phyloP scores from a whole-genome alignment of 2,113 vertebrate species.

The Grammomys dolichurus region DNA sequence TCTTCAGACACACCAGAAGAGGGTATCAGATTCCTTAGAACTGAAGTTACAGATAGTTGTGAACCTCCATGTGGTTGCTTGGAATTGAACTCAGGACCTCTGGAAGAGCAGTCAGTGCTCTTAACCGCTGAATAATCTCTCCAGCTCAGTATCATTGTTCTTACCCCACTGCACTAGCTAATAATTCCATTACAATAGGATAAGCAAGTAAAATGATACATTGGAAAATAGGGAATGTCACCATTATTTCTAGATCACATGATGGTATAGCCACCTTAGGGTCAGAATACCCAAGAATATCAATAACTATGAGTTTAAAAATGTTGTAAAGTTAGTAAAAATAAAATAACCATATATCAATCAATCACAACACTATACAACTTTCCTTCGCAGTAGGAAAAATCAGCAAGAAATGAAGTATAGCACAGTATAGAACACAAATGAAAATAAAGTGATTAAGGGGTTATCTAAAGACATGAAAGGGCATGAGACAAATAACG shows the following conservation, averaged over 20 bases:
- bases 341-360: neutral
- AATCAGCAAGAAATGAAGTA: conserved; percentile 7
- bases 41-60: no score
- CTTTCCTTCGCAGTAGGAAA: neutral
- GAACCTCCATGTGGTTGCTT: no score
- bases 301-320: neutral
- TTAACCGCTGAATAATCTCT: no score
- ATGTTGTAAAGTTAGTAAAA: neutral
- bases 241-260: neutral
- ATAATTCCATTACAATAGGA: neutral
- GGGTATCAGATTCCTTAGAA: no score
- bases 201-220: neutral
- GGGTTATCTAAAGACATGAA: neutral
- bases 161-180: neutral
- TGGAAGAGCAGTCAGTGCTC: no score
- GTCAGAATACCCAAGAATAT: neutral
- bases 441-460: neutral
- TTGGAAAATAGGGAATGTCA: neutral
- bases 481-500: neutral
- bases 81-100: no score
- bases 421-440: neutral
- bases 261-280: neutral
- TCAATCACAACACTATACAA: neutral
- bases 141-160: no score
- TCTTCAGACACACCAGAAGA: no score